A percentile compares a stretch with the other conserved stretches of the same genome.
These are phyloP conservation scores for Pedionomus torquatus DNA, from an alignment of 2,113 vertebrate genomes.

Conservation along the genomic window DNA sequence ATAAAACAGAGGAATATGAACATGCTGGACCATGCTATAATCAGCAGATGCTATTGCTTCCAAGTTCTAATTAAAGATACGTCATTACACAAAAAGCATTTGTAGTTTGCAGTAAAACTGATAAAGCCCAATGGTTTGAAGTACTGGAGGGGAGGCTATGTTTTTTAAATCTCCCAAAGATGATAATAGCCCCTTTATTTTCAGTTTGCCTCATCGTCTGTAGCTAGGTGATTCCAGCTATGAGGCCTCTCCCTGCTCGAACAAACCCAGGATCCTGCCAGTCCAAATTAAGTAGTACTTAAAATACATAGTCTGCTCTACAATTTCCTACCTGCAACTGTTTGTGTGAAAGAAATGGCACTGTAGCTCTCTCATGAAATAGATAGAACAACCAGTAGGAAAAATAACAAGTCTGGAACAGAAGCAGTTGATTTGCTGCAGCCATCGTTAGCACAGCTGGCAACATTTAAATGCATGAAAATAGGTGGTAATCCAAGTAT, in stretches of 20 bases:
- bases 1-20: constrained; percentile 41
- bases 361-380: background rate
- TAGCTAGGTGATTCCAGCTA: background rate
- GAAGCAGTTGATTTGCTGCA: background rate
- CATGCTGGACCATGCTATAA: constrained; percentile 46
- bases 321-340: background rate
- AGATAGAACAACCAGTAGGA: background rate
- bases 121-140: constrained; percentile 42
- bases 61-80: constrained; percentile 62
- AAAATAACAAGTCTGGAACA: constrained; percentile 19
- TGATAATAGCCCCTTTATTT: background rate
- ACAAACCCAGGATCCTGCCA: background rate
- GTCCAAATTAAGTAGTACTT: background rate
- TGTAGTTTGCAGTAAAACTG: constrained; percentile 38
- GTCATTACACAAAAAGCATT: constrained; percentile 41
- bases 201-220: background rate
- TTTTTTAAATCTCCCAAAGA: background rate
- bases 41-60: constrained; percentile 42
- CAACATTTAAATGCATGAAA: constrained; percentile 27
- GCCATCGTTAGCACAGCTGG: constrained; percentile 12
- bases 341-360: background rate
- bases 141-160: background rate
- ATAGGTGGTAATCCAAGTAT: background rate
- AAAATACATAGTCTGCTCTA: background rate
- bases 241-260: background rate